Evolutionary conservation across 2,888 invertebrate genomes (phyloP).

Genomic region (Agonopterix heracliana): DNA sequence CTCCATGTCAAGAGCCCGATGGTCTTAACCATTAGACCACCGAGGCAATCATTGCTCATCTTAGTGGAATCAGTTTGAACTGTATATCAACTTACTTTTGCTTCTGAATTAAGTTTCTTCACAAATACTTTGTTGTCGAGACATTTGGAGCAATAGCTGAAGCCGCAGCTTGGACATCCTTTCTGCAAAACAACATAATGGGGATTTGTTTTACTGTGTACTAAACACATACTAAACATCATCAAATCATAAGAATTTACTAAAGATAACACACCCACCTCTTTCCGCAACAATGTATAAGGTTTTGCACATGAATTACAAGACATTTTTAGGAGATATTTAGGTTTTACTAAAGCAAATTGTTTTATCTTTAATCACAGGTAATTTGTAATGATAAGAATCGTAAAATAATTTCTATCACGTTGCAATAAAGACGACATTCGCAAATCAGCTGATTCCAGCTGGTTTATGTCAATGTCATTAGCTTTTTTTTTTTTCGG

Average conservation of each 20-base stretch:
- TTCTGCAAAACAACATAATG: slow-evolving; percentile 70
- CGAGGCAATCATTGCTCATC: too few species aligned
- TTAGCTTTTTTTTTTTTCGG: too few species aligned
- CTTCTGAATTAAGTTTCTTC: slow-evolving; percentile 77
- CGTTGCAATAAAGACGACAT: too few species aligned
- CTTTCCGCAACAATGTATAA: slow-evolving; percentile 83
- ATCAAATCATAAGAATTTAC: neutral
- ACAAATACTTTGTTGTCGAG: slow-evolving; percentile 82
- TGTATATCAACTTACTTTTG: slow-evolving; percentile 72
- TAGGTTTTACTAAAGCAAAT: too few species aligned
- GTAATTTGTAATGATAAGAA: too few species aligned
- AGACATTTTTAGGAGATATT: slow-evolving; percentile 68
- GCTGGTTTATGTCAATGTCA: too few species aligned
- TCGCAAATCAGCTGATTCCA: too few species aligned
- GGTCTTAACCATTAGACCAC: too few species aligned
- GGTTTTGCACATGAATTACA: slow-evolving; percentile 83
- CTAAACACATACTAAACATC: neutral
- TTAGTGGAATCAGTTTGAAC: too few species aligned
- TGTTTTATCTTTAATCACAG: too few species aligned
- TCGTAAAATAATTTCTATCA: too few species aligned
- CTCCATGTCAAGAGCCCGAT: too few species aligned
- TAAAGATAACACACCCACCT: slow-evolving; percentile 64
- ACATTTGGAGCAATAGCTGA: slow-evolving; percentile 89
- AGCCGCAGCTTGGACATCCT: slow-evolving; percentile 89
- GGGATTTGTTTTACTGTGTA: neutral